Conservation (phyloP, 2,113 vertebrate genomes). For the Psittacula cyanocephala region DNA sequence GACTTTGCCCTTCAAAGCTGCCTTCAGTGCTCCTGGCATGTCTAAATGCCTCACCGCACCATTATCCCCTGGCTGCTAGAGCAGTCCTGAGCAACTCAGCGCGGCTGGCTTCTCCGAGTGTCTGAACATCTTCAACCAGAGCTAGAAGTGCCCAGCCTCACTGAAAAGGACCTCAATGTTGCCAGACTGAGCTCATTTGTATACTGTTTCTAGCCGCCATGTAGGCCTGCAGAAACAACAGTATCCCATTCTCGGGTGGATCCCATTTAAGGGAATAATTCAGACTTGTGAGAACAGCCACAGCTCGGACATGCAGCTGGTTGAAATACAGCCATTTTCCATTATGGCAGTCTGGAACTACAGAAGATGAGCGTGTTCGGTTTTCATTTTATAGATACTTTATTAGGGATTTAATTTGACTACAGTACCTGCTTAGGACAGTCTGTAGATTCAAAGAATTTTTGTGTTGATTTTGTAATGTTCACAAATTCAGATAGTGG, state of each 20-base stretch:
- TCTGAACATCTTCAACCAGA: background rate
- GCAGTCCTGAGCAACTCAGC: background rate
- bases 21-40: background rate
- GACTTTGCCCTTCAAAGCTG: background rate
- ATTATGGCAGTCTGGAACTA: slow-evolving; percentile 37
- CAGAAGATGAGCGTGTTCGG: slow-evolving; percentile 44
- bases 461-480: slow-evolving; percentile 20
- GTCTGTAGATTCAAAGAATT: slow-evolving; percentile 19
- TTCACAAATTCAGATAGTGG: background rate
- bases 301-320: background rate
- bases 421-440: slow-evolving; percentile 22
- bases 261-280: slow-evolving; percentile 44
- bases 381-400: slow-evolving; percentile 59
- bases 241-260: background rate
- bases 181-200: background rate
- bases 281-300: background rate
- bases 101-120: background rate
- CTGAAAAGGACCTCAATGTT: background rate
- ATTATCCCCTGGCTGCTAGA: background rate
- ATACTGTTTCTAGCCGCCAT: background rate
- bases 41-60: background rate
- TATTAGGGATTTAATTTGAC: slow-evolving; percentile 52
- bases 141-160: background rate
- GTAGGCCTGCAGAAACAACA: slow-evolving; percentile 36
- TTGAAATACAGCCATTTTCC: slow-evolving; percentile 49